Evolutionary conservation across 2,113 vertebrate species (phyloP).

Genomic region (Merops nubicus): DNA sequence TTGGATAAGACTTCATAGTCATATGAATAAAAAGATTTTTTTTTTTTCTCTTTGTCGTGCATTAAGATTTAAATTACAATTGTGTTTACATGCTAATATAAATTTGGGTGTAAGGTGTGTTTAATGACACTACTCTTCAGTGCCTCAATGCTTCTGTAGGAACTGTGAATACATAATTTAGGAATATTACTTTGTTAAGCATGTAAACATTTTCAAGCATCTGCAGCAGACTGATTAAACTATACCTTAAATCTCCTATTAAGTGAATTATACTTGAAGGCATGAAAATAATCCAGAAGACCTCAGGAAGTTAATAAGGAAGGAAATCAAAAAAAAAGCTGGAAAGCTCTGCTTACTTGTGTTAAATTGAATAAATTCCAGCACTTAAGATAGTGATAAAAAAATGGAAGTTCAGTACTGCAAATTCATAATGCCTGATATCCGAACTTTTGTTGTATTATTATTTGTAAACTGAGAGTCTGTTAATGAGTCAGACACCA

Average conservation of each 20-base stretch:
- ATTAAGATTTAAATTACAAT: not conserved
- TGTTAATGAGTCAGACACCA: not conserved
- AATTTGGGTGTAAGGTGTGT: not conserved
- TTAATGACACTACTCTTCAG: not conserved
- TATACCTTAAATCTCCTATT: not conserved
- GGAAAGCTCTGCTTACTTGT: not conserved
- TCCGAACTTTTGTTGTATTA: not conserved
- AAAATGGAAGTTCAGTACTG: not conserved
- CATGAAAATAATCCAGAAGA: not conserved
- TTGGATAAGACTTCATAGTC: not conserved
- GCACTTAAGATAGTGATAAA: not conserved
- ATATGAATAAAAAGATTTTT: too few species aligned
- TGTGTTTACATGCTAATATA: not conserved
- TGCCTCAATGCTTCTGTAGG: not conserved
- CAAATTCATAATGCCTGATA: not conserved
- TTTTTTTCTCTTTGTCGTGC: not conserved
- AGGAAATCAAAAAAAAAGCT: not conserved
- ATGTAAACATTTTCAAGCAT: not conserved
- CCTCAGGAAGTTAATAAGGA: not conserved
- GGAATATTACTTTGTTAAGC: not conserved
- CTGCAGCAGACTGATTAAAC: not conserved
- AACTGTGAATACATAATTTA: not conserved
- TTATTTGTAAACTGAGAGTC: not conserved
- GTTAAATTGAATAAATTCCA: not conserved
- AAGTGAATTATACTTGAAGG: not conserved